Base-by-base conservation (phyloP, 2,113 vertebrate species). In the Marcusenius ussheri region DNA sequence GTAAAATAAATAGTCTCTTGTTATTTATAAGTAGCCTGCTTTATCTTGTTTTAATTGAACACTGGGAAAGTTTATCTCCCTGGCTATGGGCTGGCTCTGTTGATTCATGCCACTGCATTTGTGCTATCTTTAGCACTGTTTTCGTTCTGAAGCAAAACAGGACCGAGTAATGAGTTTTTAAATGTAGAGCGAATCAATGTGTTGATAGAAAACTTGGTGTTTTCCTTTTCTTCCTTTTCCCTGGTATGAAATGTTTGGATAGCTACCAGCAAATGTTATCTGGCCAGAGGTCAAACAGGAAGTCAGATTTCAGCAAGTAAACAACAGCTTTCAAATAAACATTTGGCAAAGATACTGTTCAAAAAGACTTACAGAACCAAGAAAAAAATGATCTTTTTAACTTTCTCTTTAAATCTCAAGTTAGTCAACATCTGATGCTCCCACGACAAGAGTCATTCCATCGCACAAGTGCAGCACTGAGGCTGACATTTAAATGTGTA, bases 41-140 rank as follows among this genome's bases (percentile, higher is more conserved):
- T 70, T 70, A 70, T 77, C 74, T 42, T 42, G 5, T 80, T 80
- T 80, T 80, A 80, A 80, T 19, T 80, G 74, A 80, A 42, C 21
- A 84, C 39, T 45, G 19, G 35, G 83, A 24, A n/a, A 84, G 39
- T 21, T 84, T 84, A n/a, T 47, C 83, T 21, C 35, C 39, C 39
- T 3, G 9, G 19, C 45, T 84, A 47, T 39, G 27, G 39, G 39
- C 5, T 84, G 83, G 8, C 15, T 47, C 42, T 84, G 83, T 47
- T 47, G 45, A 21, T 45, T 83, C 80, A 46, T 11, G 39, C 45
- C 83, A 84, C 21, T 17, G 50, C 47, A 50, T 51, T 87, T 56
- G 13, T 87, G 85, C 85, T 87, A 50, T 87, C 85, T 87, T 83
- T 58, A 80, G 46, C 17, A 85, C 84, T 84, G 47, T 89, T 92